These are phyloP conservation scores for Callaeas wilsoni DNA, from an alignment of 2,113 vertebrate genomes.

Conservation along the genomic window DNA sequence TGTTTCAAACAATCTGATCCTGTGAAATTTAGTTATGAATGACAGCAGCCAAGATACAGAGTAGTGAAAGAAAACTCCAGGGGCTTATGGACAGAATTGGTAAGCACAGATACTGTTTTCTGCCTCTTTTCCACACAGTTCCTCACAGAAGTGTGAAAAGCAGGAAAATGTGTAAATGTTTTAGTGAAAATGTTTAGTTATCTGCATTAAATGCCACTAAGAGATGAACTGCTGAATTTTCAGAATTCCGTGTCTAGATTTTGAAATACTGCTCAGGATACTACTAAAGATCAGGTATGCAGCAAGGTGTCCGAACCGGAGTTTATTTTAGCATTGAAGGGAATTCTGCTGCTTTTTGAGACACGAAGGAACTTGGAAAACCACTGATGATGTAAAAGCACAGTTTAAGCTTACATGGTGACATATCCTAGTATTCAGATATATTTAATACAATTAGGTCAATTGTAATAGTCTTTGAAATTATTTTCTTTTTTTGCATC, in stretches of 20 bases:
- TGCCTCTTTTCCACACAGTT: neutral
- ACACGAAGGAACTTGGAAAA: neutral
- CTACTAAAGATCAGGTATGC: neutral
- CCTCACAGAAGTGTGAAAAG: neutral
- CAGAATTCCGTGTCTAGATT: neutral
- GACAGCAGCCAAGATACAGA: neutral
- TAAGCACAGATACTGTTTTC: neutral
- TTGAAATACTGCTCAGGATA: neutral
- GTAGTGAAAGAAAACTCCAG: neutral
- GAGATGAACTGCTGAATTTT: neutral
- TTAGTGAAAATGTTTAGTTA: neutral
- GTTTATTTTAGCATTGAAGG: neutral
- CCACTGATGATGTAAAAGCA: neutral
- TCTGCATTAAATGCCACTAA: neutral
- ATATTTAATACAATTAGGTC: neutral
- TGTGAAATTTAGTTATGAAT: neutral
- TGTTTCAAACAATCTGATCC: neutral
- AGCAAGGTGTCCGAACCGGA: neutral
- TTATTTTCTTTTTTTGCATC: neutral
- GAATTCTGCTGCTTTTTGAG: neutral
- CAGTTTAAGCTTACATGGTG: neutral
- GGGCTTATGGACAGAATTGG: neutral
- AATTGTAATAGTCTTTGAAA: neutral
- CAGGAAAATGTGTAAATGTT: neutral
- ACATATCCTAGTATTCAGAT: neutral